A percentile compares a stretch with the other conserved stretches of the same genome.
phyloP scores from a whole-genome alignment of 2,888 invertebrate species.

The Drosophila flavopinicola region DNA sequence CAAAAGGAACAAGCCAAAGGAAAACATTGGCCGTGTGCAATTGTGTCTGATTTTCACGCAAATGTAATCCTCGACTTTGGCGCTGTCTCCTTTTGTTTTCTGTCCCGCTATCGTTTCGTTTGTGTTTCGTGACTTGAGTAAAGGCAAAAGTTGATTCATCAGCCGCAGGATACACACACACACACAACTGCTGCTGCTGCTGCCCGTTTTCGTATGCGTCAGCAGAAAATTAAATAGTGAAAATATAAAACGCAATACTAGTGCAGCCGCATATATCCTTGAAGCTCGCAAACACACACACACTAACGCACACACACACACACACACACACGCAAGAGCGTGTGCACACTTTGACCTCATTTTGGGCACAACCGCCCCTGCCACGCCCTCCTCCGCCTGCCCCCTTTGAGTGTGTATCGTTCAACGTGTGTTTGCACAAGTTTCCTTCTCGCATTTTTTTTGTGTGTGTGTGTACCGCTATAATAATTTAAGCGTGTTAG shows the following conservation, averaged over 20 bases:
- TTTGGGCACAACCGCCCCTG: slow-evolving; percentile 35
- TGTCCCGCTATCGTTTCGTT: slow-evolving; percentile 59
- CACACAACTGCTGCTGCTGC: slow-evolving; percentile 25
- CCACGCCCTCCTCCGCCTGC: neutral
- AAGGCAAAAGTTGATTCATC: slow-evolving; percentile 79
- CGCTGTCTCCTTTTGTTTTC: slow-evolving; percentile 24
- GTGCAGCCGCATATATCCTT: slow-evolving; percentile 62
- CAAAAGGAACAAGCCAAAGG: neutral
- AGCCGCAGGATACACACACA: slow-evolving; percentile 69
- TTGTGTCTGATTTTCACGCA: slow-evolving; percentile 76
- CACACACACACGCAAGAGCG: slow-evolving; percentile 32
- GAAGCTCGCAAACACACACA: slow-evolving; percentile 43
- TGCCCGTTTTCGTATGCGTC: slow-evolving; percentile 70
- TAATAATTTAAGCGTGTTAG: slow-evolving; percentile 72
- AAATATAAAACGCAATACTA: slow-evolving; percentile 68
- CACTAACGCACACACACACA: no score
- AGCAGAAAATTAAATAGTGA: slow-evolving; percentile 75
- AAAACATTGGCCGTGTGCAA: slow-evolving; percentile 48
- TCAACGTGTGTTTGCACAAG: slow-evolving; percentile 52
- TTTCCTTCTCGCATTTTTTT: slow-evolving; percentile 30
- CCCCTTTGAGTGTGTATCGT: slow-evolving; percentile 15
- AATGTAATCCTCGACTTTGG: slow-evolving; percentile 69
- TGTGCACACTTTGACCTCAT: slow-evolving; percentile 74
- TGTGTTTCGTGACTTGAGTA: slow-evolving; percentile 79
- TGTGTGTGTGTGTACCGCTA: slow-evolving; percentile 22